A percentile compares a stretch with the other conserved stretches of the same genome.
phyloP scores from a whole-genome alignment of 2,113 vertebrate species.

The Gymnorhina tibicen region DNA sequence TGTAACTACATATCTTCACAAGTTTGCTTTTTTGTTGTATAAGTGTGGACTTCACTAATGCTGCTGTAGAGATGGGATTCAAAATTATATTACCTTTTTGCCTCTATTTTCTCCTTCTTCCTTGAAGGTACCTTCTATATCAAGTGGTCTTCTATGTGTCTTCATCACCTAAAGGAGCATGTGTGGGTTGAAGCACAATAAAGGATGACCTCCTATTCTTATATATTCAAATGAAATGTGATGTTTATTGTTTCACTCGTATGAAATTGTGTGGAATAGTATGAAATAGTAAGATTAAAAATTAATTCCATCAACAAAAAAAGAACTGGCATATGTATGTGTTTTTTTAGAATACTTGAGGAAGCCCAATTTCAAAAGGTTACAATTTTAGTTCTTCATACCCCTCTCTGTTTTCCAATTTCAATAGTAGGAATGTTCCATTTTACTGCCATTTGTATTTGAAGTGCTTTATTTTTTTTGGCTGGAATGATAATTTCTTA shows the following conservation, averaged over 20 bases:
- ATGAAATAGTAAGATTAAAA: neutral
- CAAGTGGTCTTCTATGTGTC: neutral
- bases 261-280: neutral
- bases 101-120: neutral
- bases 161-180: neutral
- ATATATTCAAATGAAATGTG: neutral
- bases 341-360: neutral
- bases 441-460: neutral
- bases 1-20: neutral
- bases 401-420: neutral
- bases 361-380: neutral
- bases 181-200: neutral
- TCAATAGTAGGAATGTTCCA: neutral
- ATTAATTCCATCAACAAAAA: neutral
- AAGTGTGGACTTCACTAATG: neutral
- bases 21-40: neutral
- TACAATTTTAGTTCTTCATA: neutral
- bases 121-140: neutral
- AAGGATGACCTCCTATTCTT: neutral
- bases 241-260: neutral
- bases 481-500: neutral
- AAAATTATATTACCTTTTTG: neutral
- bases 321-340: neutral
- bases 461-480: neutral
- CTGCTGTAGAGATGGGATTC: neutral